These are phyloP conservation scores for Cheilosia urbana DNA, from an alignment of 2,888 invertebrate species.

Conservation along the genomic window DNA sequence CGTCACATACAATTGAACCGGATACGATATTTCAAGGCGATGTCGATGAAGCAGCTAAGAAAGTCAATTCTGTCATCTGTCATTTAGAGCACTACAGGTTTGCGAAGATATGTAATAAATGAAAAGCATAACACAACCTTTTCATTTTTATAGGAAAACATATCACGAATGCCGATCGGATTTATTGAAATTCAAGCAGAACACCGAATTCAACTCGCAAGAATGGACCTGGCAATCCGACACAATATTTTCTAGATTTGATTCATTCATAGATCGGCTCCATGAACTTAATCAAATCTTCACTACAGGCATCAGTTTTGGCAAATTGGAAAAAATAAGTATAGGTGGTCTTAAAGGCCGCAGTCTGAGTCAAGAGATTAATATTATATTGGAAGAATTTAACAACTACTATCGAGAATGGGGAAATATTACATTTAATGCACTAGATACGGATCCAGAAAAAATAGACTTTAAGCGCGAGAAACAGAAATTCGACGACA, in stretches of 20 bases:
- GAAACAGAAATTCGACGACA: slow-evolving; percentile 86
- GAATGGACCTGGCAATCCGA: slow-evolving; percentile 91
- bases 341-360: slow-evolving; percentile 89
- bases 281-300: slow-evolving; percentile 88
- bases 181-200: slow-evolving; percentile 81
- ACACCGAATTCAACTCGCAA: slow-evolving; percentile 84
- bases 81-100: slow-evolving; percentile 86
- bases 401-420: slow-evolving; percentile 79
- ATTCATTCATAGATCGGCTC: slow-evolving; percentile 87
- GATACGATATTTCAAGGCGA: slow-evolving; percentile 94
- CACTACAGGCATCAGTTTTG: slow-evolving; percentile 91
- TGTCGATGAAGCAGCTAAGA: slow-evolving; percentile 88
- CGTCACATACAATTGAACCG: slow-evolving; percentile 90
- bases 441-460: slow-evolving; percentile 89
- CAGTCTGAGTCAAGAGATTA: slow-evolving; percentile 85
- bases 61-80: slow-evolving; percentile 85
- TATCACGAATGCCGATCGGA: slow-evolving; percentile 85
- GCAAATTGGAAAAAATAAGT: slow-evolving; percentile 94
- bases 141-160: slow-evolving; percentile 78
- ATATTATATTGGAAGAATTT: slow-evolving; percentile 81
- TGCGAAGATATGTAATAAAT: neutral
- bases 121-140: neutral
- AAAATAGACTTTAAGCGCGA: slow-evolving; percentile 88
- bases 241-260: slow-evolving; percentile 88
- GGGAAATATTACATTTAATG: slow-evolving; percentile 88